Base-by-base conservation (phyloP, 2,797 vertebrate species). In the Cossypha caffra region DNA sequence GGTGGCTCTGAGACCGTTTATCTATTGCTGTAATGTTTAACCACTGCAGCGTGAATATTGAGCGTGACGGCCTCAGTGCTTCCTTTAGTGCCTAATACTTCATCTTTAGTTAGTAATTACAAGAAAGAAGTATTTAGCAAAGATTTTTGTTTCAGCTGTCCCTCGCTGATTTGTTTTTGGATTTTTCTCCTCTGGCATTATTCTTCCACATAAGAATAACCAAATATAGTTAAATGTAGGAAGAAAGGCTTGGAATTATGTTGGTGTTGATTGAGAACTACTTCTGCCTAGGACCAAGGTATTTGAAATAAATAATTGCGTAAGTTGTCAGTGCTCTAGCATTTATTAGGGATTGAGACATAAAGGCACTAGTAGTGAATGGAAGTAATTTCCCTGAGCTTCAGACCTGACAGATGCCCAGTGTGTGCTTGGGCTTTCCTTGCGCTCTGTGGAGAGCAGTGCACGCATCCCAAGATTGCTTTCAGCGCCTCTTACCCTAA, bases 1-100 rank as follows among this genome's bases (percentile, higher is more conserved):
- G 52, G 35, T n/a, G 48, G 52, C 52, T 91, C 2, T 8, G 26
- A 21, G 10, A 6, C 23, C 0, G 0, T 13, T 55, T 15, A 11
- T 15, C 1, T 9, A 1, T 15, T 21, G 16, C 50, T 59, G 57
- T 66, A 33, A 19, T 11, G 5, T 61, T 63, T 15, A 38, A 59
- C 63, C 13, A 1, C 13, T 2, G 5, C 29, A 4, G 31, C 5
- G 2, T 35, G 17, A 37, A 25, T 33, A 37, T 7, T 8, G 33
- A 69, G 72, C 1, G 0, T 18, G 18, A 42, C 1, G 5, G 35
- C 48, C 16, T 33, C 47, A 10, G 16, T 11, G 55, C 51, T 66
- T 62, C 63, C 33, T 58, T 59, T 37, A 15, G 54, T 74, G 72
- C 42, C 29, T 59, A 38, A 45, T 66, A 13, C 24, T 72, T 55